Evolutionary conservation across 2,113 vertebrate species (phyloP).

Genomic region (Xyliphius kryptos): DNA sequence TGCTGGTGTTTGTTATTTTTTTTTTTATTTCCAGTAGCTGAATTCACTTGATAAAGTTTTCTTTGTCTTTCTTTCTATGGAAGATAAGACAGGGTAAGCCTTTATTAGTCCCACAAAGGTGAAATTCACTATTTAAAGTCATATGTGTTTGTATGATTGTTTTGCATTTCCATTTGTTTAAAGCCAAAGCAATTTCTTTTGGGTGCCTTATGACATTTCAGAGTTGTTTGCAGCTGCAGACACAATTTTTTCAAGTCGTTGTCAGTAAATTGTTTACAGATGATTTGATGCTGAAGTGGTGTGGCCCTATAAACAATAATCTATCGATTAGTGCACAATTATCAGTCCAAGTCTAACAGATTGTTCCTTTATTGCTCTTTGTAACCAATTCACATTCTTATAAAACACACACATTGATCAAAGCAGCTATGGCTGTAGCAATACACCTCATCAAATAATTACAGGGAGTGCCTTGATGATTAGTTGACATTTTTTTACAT

Average conservation of each 20-base stretch:
- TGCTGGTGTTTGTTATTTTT: neutral
- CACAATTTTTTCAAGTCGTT: slow-evolving; percentile 25
- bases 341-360: slow-evolving; percentile 13
- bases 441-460: slow-evolving; percentile 34
- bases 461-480: slow-evolving; percentile 26
- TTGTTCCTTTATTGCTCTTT: slow-evolving; percentile 10
- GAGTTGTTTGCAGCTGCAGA: neutral
- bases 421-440: slow-evolving; percentile 14
- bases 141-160: too few species aligned
- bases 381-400: neutral
- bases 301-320: slow-evolving; percentile 12
- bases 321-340: slow-evolving; percentile 28
- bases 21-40: neutral
- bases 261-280: slow-evolving; percentile 30
- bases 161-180: too few species aligned
- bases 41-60: neutral
- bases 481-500: slow-evolving; percentile 20
- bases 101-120: too few species aligned
- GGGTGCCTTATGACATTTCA: neutral
- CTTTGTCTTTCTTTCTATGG: neutral
- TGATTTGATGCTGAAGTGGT: slow-evolving; percentile 21
- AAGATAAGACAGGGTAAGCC: too few species aligned
- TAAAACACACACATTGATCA: slow-evolving; percentile 15
- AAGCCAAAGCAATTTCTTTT: neutral
- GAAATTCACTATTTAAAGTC: too few species aligned